A percentile compares a stretch with the other conserved stretches of the same genome.
These are phyloP conservation scores for Fragum fragum DNA, from an alignment of 2,888 invertebrate species.

Conservation along the genomic window DNA sequence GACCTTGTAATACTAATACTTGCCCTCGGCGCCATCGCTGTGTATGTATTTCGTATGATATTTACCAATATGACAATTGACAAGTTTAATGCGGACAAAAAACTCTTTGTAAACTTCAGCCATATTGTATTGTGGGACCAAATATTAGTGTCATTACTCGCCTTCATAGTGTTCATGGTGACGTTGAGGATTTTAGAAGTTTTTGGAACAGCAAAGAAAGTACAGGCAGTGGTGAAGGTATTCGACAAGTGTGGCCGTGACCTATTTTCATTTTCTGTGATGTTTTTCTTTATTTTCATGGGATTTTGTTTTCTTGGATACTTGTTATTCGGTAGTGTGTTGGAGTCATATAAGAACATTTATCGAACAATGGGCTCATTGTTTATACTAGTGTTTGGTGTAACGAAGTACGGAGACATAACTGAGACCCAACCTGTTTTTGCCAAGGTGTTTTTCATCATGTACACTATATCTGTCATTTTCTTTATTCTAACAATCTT, in stretches of 20 bases:
- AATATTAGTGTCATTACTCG: slow-evolving; percentile 64
- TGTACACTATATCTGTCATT: slow-evolving; percentile 69
- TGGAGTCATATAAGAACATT: slow-evolving; percentile 67
- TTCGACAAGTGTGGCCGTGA: slow-evolving; percentile 53
- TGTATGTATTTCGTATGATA: slow-evolving; percentile 51
- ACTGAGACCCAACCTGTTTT: slow-evolving; percentile 65
- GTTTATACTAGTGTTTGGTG: slow-evolving; percentile 73
- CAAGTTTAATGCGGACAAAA: slow-evolving; percentile 61
- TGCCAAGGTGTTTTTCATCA: slow-evolving; percentile 73
- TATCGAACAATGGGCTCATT: slow-evolving; percentile 67
- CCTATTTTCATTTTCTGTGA: slow-evolving; percentile 72
- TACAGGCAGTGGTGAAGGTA: slow-evolving; percentile 50
- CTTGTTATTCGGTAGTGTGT: slow-evolving; percentile 68
- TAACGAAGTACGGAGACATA: slow-evolving; percentile 69
- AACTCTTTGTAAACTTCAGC: slow-evolving; percentile 67
- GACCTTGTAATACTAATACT: slow-evolving; percentile 52
- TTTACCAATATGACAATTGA: slow-evolving; percentile 55
- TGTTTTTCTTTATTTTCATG: slow-evolving; percentile 68
- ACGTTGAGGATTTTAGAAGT: slow-evolving; percentile 73
- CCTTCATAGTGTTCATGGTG: slow-evolving; percentile 69
- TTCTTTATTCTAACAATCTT: slow-evolving; percentile 73
- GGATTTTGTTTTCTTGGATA: slow-evolving; percentile 70
- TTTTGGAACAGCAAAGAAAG: slow-evolving; percentile 72
- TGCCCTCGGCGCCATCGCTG: slow-evolving; percentile 45
- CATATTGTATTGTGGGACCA: slow-evolving; percentile 75